Evolutionary conservation across 2,797 vertebrate genomes (phyloP).

Genomic region (Chloroceryle amazona): DNA sequence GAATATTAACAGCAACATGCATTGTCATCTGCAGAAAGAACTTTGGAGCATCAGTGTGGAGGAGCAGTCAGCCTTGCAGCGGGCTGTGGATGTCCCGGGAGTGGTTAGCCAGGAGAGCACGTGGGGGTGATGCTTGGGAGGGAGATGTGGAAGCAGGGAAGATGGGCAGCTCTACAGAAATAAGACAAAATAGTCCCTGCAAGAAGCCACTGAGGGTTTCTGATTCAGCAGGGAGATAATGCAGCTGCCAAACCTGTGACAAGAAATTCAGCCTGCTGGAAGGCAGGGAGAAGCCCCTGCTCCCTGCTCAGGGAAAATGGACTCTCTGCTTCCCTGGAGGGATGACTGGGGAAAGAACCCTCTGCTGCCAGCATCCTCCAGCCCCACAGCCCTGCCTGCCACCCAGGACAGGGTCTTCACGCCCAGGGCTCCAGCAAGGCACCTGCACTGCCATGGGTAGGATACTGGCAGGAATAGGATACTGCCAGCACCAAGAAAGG

Average conservation of each 20-base stretch:
- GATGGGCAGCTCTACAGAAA: neutral
- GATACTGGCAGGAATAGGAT: neutral
- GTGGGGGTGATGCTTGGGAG: neutral
- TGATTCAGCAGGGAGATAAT: neutral
- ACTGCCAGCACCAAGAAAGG: neutral
- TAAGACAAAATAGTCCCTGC: neutral
- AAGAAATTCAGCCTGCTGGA: neutral
- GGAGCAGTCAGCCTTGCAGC: neutral
- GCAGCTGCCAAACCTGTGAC: neutral
- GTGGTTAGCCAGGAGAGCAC: neutral
- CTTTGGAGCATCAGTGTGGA: neutral
- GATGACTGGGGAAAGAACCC: neutral
- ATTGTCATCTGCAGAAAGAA: neutral
- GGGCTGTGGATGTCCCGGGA: neutral
- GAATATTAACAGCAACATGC: neutral
- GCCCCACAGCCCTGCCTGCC: neutral
- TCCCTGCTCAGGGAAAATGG: neutral
- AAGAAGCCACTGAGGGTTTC: neutral
- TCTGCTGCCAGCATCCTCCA: neutral
- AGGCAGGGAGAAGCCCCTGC: neutral
- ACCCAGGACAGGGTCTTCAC: rapidly evolving
- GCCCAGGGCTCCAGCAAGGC: neutral
- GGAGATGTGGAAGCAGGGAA: neutral
- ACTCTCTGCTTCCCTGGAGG: neutral
- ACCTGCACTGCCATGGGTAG: neutral